These are phyloP conservation scores for Lophius piscatorius DNA, from an alignment of 2,113 vertebrate genomes.

Conservation along the genomic window DNA sequence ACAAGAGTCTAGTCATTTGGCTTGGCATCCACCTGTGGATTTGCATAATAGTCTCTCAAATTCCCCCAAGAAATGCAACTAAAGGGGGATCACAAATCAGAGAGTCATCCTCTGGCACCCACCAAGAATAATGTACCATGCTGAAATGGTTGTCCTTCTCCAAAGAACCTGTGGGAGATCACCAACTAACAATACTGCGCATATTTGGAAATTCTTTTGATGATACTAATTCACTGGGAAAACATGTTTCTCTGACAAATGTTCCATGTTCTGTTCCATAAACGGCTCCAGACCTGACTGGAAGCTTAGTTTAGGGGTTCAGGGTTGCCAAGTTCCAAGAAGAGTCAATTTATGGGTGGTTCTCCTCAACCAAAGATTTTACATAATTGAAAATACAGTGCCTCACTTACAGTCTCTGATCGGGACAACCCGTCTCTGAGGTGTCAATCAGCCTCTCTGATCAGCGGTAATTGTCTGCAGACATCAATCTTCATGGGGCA, in stretches of 20 bases:
- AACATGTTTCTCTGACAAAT: conserved; percentile 54
- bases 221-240: conserved; percentile 55
- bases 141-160: conserved; percentile 40
- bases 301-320: conserved; percentile 34
- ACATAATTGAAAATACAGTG: conserved; percentile 40
- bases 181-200: conserved; percentile 31
- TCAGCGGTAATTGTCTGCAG: conserved; percentile 60
- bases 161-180: conserved; percentile 35
- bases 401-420: conserved; percentile 59
- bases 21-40: conserved; percentile 78
- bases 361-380: conserved; percentile 46
- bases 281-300: conserved; percentile 58
- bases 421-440: conserved; percentile 52
- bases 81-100: conserved; percentile 72
- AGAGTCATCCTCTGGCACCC: conserved; percentile 59
- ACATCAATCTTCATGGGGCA: conserved; percentile 43
- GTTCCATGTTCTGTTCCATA: conserved; percentile 54
- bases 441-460: conserved; percentile 52
- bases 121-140: conserved; percentile 47
- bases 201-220: conserved; percentile 47
- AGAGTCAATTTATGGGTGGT: conserved; percentile 55
- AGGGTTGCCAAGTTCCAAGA: conserved; percentile 46
- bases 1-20: conserved; percentile 60
- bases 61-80: conserved; percentile 72
- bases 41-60: conserved; percentile 80